Evolutionary conservation across 1,140 invertebrate genomes (phyloP), one percentile per base, ranked within the genome.

Genomic region (Drosophila orosa): DNA sequence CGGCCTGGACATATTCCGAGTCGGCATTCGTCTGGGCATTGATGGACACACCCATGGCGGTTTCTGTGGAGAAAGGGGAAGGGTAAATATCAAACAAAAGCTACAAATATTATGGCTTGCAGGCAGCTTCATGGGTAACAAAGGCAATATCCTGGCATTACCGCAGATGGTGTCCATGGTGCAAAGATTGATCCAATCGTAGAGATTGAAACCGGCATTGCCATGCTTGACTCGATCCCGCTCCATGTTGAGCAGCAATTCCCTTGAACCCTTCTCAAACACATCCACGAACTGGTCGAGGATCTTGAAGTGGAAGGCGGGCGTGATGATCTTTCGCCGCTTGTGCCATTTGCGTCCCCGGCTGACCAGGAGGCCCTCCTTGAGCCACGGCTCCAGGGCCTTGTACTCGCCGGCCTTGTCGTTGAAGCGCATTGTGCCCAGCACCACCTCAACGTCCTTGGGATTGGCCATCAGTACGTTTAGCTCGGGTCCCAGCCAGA

Each of bases 291-390:
- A 98, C 78, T 95, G 94, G 52, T 97, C 95, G 3, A 98, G 92
- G 55, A 98, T 96, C 80, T 95, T 95, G 82, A 97, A 97, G 92
- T 98, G 97, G 89, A 98, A 98, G 0, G 97, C 95, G 9, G 97
- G 97, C 3, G 96, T 96, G 9, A 98, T 92, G 50, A 98, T 93
- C 92, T 96, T 97, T 19, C 97, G 93, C n/a, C 96, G 93, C 15
- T 93, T 92, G 47, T 94, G 94, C 97, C 97, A 98, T 89, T 96
- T 96, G 17, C 90, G 76, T 35, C 94, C 94, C 1, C 90, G 75
- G 74, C 94, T 94, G 22, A 95, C 94, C 3, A 96, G 91, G 3
- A 97, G 92, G 22, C 96, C 96, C 54, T 95, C 94, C 33, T 94
- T 94, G 5, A 97, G 93, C 95, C 96, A 97, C 2, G 95, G 94